Conservation (phyloP, 2,888 invertebrate genomes). For the Chaitophorus viminalis region DNA sequence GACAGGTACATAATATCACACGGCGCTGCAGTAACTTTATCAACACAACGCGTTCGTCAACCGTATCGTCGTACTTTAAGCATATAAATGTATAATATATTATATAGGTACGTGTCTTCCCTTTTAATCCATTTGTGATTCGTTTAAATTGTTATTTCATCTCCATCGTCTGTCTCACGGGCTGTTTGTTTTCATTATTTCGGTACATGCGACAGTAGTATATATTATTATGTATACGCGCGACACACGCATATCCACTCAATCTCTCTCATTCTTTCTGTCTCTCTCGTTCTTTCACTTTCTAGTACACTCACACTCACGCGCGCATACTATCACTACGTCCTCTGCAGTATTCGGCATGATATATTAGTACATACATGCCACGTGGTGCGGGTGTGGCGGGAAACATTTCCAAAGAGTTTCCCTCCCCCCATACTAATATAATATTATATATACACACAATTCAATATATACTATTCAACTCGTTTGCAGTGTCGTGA, state of each 20-base stretch:
- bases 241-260: not conserved
- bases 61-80: not conserved
- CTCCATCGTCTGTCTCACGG: not conserved
- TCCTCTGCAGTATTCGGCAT: not conserved
- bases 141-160: not conserved
- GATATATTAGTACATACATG: too few species aligned
- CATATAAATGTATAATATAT: too few species aligned
- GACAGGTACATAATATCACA: not conserved
- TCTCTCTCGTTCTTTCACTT: not conserved
- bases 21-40: too few species aligned
- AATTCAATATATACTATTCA: too few species aligned
- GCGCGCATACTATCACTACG: not conserved
- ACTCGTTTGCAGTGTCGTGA: too few species aligned
- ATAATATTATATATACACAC: too few species aligned
- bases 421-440: too few species aligned
- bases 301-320: not conserved
- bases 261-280: not conserved
- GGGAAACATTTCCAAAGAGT: too few species aligned
- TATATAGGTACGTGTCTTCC: not conserved
- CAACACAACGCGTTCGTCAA: not conserved
- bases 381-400: too few species aligned
- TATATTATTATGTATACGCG: not conserved
- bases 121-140: constrained; percentile 13
- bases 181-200: not conserved
- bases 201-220: not conserved